phyloP scores from a whole-genome alignment of 2,113 vertebrate species.

The Muscicapa adusta region DNA sequence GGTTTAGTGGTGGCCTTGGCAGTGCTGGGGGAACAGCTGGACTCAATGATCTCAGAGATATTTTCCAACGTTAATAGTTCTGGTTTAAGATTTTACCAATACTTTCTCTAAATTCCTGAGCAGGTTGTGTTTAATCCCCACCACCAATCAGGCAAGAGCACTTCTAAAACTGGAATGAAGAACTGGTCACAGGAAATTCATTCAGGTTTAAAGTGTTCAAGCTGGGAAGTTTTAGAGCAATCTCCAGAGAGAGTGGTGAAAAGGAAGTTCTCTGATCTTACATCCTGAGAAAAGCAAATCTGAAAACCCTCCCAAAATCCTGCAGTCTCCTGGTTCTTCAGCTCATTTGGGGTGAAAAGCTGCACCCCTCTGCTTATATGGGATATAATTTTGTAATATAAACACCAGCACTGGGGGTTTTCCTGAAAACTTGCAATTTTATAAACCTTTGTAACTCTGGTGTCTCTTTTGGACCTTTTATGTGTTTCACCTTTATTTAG shows the following conservation, averaged over 20 bases:
- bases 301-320: not conserved
- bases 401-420: fast-evolving
- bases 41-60: not conserved
- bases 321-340: not conserved
- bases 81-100: not conserved
- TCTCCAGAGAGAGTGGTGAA: not conserved
- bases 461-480: not conserved
- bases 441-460: not conserved
- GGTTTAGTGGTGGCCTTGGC: not conserved
- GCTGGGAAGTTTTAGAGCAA: not conserved
- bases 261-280: not conserved
- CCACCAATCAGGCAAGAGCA: fast-evolving
- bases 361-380: fast-evolving
- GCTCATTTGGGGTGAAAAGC: not conserved
- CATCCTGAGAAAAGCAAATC: not conserved
- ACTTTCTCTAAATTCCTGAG: not conserved
- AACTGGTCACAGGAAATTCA: not conserved
- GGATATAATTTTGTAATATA: not conserved
- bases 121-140: not conserved
- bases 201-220: not conserved
- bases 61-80: not conserved
- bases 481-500: not conserved
- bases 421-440: not conserved
- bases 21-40: not conserved
- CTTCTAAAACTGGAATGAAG: not conserved